These are phyloP conservation scores for Antidorcas marsupialis DNA, from an alignment of 2,113 vertebrate genomes.

Conservation along the genomic window DNA sequence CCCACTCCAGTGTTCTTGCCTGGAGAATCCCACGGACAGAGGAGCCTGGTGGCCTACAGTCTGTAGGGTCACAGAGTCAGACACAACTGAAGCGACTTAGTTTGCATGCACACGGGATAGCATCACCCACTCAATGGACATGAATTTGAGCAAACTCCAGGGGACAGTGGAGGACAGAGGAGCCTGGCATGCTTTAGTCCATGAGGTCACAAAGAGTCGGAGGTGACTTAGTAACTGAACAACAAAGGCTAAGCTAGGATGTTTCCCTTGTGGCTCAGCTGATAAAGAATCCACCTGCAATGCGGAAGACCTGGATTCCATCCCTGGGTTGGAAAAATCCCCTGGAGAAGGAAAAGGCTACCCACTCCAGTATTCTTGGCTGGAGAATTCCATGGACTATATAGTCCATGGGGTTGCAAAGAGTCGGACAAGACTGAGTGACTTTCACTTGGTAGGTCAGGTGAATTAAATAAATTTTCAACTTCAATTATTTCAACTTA, in stretches of 20 bases:
- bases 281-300: background rate
- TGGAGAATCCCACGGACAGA: background rate
- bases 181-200: background rate
- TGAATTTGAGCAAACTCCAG: background rate
- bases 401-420: background rate
- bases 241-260: background rate
- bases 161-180: background rate
- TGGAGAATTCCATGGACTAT: background rate
- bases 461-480: background rate
- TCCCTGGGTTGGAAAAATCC: background rate
- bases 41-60: background rate
- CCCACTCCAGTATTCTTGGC: background rate
- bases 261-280: background rate
- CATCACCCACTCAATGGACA: background rate
- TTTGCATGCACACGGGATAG: too few species aligned
- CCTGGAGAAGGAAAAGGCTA: background rate
- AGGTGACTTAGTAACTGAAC: background rate
- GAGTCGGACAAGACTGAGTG: background rate
- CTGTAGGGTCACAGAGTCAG: background rate
- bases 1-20: background rate
- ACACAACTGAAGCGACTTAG: background rate
- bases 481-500: background rate
- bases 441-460: background rate
- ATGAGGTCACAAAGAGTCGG: background rate
- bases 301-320: background rate